These are phyloP conservation scores for Rhodinocichla rosea DNA, from an alignment of 2,113 vertebrate genomes.

Conservation along the genomic window DNA sequence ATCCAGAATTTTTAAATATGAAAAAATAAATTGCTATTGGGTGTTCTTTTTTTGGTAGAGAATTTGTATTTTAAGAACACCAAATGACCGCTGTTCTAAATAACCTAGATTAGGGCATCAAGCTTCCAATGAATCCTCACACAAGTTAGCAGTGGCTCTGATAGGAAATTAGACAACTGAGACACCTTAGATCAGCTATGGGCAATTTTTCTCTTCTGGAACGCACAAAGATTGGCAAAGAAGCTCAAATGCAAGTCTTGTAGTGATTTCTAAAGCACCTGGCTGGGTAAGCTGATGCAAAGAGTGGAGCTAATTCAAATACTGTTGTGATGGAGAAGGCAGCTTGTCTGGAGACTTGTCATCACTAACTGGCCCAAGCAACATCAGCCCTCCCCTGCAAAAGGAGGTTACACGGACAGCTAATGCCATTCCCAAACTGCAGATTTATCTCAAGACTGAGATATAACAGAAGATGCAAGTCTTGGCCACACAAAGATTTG, in stretches of 20 bases:
- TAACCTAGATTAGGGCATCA: neutral
- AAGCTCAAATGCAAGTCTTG: neutral
- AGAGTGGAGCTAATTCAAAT: neutral
- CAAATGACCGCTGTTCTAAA: neutral
- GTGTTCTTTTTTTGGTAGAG: neutral
- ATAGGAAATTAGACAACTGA: neutral
- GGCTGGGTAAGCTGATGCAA: neutral
- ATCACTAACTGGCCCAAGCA: neutral
- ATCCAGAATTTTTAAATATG: neutral
- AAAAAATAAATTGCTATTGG: neutral
- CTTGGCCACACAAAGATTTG: neutral
- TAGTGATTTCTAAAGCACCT: neutral
- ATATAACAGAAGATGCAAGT: neutral
- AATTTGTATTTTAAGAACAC: neutral
- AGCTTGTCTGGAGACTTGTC: neutral
- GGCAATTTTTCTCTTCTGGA: neutral
- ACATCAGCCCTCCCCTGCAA: neutral
- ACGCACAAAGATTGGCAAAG: neutral
- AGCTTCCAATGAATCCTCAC: neutral
- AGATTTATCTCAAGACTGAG: neutral
- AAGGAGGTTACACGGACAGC: neutral
- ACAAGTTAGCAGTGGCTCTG: neutral
- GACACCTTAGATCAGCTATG: neutral
- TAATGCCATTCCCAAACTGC: neutral
- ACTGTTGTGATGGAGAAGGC: neutral